Conservation (phyloP, 2,113 vertebrate genomes). For the Gallinago paraguaiae region DNA sequence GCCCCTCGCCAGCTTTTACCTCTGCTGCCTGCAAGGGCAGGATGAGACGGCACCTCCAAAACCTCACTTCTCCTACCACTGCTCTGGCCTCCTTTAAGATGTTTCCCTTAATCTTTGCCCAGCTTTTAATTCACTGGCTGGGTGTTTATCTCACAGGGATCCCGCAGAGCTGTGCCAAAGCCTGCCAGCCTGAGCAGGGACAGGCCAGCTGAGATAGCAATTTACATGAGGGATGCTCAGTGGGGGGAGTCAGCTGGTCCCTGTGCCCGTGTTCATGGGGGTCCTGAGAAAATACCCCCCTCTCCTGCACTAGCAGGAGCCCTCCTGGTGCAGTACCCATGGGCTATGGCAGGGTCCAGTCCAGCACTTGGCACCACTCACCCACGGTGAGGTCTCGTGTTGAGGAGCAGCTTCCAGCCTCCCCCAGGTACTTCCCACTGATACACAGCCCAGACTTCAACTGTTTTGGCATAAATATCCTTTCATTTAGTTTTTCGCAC, state of each 20-base stretch:
- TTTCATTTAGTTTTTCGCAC: not conserved
- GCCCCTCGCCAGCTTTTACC: not conserved
- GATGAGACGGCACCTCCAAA: not conserved
- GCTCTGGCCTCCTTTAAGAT: not conserved
- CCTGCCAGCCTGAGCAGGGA: rapidly evolving
- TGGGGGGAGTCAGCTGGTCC: not conserved
- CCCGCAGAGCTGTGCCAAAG: not conserved
- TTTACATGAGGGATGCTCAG: no score
- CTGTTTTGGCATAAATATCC: not conserved
- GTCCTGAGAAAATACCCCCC: not conserved
- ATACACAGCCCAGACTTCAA: no score
- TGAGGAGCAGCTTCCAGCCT: not conserved
- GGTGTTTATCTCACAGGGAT: not conserved
- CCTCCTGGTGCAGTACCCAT: rapidly evolving
- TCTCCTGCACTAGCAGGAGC: not conserved
- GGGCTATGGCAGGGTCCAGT: not conserved
- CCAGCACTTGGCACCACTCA: not conserved
- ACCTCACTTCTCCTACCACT: not conserved
- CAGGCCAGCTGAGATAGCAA: not conserved
- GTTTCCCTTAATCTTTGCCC: not conserved
- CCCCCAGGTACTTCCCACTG: not conserved
- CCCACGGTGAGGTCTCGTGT: no score
- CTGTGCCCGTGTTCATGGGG: rapidly evolving
- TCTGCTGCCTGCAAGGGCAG: not conserved
- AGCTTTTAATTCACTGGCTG: not conserved